These are phyloP conservation scores for Serrognathus titanus DNA, from an alignment of 2,888 invertebrate species.

Conservation along the genomic window DNA sequence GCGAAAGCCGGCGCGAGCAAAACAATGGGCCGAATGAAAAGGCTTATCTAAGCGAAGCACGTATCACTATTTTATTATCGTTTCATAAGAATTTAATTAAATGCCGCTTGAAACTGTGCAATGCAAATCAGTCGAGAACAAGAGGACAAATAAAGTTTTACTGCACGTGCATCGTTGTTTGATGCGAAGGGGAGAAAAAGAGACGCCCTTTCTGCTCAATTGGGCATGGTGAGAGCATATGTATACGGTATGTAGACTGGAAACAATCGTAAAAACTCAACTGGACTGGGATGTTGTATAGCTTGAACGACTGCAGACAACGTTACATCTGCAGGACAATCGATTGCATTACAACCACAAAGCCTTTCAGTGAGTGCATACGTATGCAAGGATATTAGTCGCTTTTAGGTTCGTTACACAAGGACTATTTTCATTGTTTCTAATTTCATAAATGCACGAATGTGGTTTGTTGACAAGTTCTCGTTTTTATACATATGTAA, in stretches of 20 bases:
- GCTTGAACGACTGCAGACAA: slow-evolving; percentile 17
- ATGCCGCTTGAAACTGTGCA: slow-evolving; percentile 21
- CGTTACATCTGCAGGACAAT: slow-evolving; percentile 24
- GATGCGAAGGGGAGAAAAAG: slow-evolving; percentile 22
- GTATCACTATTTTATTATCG: slow-evolving; percentile 29
- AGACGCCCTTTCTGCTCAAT: slow-evolving; percentile 23
- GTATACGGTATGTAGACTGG: slow-evolving; percentile 17
- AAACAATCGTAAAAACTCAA: slow-evolving; percentile 20
- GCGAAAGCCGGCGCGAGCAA: no score
- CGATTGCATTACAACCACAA: slow-evolving; percentile 16
- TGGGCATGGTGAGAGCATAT: slow-evolving; percentile 13
- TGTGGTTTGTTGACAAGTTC: no score
- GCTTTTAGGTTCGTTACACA: no score
- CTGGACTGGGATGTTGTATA: slow-evolving; percentile 8
- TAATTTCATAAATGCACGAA: no score
- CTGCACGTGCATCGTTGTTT: slow-evolving; percentile 18
- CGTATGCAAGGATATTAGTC: no score
- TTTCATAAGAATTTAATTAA: slow-evolving; percentile 33
- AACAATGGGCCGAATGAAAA: not conserved
- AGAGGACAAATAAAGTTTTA: slow-evolving; percentile 24
- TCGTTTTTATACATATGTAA: no score
- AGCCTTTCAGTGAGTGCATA: no score
- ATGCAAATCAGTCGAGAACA: slow-evolving; percentile 28
- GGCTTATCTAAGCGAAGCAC: slow-evolving; percentile 15
- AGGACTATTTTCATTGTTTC: no score